Percentiles rank a stretch among this genome's conserved stretches.
Conservation (phyloP, 2,888 invertebrate species). For the Omphaloscelis lunosa region DNA sequence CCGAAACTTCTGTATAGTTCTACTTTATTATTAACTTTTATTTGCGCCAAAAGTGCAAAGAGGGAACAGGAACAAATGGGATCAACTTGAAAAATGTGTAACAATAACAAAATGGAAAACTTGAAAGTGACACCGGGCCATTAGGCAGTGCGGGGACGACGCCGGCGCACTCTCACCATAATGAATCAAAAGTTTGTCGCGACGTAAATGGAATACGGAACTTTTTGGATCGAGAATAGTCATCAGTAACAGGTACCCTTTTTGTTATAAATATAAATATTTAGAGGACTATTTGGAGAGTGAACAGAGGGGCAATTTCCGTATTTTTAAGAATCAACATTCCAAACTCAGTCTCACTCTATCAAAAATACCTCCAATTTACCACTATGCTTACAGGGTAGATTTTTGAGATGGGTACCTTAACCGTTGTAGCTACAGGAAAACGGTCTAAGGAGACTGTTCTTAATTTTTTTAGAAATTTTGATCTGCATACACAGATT, state of each 20-base stretch:
- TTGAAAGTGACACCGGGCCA: conserved; percentile 83
- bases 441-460: too few species aligned
- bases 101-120: conserved; percentile 84
- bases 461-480: too few species aligned
- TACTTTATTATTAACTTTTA: conserved; percentile 78
- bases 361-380: neutral
- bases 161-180: conserved; percentile 69
- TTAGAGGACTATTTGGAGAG: neutral
- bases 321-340: neutral
- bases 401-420: too few species aligned
- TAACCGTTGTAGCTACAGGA: too few species aligned
- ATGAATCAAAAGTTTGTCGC: conserved; percentile 81
- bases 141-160: conserved; percentile 76
- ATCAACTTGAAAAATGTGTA: conserved; percentile 84
- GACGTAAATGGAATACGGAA: conserved; percentile 73
- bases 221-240: conserved; percentile 65
- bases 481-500: too few species aligned
- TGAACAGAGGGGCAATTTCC: neutral
- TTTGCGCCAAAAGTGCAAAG: conserved; percentile 72
- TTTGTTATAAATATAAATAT: too few species aligned
- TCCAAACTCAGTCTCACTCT: too few species aligned
- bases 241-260: conserved; percentile 57
- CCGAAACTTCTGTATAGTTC: conserved; percentile 70
- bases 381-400: neutral
- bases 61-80: conserved; percentile 80